Evolutionary conservation across 2,797 vertebrate genomes (phyloP), one percentile per base, ranked within the genome.

Genomic region (Alfaro cultratus): DNA sequence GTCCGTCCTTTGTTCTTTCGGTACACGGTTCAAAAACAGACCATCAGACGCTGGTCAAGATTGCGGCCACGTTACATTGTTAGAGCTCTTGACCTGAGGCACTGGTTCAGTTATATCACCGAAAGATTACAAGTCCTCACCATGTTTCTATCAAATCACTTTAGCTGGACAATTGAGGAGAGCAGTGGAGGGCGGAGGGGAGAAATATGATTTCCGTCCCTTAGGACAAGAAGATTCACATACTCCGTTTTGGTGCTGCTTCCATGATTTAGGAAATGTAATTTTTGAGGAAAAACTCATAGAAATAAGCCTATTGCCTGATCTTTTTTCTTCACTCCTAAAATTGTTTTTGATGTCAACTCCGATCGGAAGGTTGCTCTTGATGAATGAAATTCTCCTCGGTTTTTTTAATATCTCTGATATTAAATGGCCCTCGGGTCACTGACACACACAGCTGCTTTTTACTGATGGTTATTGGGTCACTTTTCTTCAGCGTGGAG

Each of bases 381-480:
- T 88, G 86, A 86, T 87, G 21, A 90, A 91, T 83, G 62, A 72
- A 82, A 90, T 83, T 79, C 72, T 55, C 78, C 26, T 45, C 21
- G 11, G 49, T 89, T 85, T 87, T 87, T 51, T 83, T 78, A 89
- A 81, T 86, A 76, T 81, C 85, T 84, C 78, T 45, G 85, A 88
- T 94, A 92, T 91, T 88, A 90, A 91, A 90, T 78, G 71, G 82
- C 92, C 85, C 43, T 51, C 41, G 13, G 91, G 89, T 89, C 84
- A 83, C 5, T 79, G 74, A 85, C 75, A 73, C 18, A 85, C 71
- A 77, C 74, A 68, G 31, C 53, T 34, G 45, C 67, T 78, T 73
- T 73, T 89, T 79, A 78, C 74, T 70, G 62, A 84, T 73, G 57
- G 79, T 87, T 90, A 91, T 77, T 86, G 78, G 81, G 26, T 79